Percentiles rank a stretch among this genome's conserved stretches.
These are phyloP conservation scores for Etheostoma perlongum DNA, from an alignment of 2,797 vertebrate genomes.

Conservation along the genomic window DNA sequence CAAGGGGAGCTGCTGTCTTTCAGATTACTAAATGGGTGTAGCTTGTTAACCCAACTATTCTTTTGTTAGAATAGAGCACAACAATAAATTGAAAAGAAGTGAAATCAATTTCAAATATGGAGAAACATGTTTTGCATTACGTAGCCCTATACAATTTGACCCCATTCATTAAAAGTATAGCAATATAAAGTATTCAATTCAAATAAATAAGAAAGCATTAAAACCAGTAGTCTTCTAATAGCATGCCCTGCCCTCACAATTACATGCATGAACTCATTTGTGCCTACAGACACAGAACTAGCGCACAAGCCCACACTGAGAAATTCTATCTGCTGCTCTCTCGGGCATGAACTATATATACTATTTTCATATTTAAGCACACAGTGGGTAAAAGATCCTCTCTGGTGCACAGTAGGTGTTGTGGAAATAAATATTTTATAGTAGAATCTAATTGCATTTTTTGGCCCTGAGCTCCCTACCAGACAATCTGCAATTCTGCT, in stretches of 20 bases:
- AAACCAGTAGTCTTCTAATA: constrained; percentile 43
- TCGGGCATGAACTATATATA: constrained; percentile 67
- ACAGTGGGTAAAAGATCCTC: constrained; percentile 65
- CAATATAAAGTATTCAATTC: constrained; percentile 39
- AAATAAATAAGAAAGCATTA: constrained; percentile 46
- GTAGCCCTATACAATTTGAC: constrained; percentile 1
- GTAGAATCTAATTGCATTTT: constrained; percentile 82
- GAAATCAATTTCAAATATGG: not conserved
- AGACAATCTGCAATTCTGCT: constrained; percentile 77
- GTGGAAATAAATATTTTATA: constrained; percentile 85
- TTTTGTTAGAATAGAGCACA: constrained; percentile 6
- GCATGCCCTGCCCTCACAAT: constrained; percentile 38
- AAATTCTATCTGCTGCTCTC: constrained; percentile 71
- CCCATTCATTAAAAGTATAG: constrained; percentile 5
- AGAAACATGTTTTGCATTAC: not conserved
- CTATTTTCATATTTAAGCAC: constrained; percentile 78
- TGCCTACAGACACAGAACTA: constrained; percentile 46
- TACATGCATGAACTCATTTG: constrained; percentile 45
- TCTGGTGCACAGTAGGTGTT: constrained; percentile 78
- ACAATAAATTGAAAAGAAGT: not conserved
- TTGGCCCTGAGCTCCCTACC: constrained; percentile 81
- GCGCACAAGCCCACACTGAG: constrained; percentile 43
- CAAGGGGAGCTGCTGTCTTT: not conserved
- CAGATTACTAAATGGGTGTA: not conserved
- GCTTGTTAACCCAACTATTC: not conserved